These are phyloP conservation scores for Cremastobaeus sp. DNA, from an alignment of 2,888 invertebrate species.

Conservation along the genomic window DNA sequence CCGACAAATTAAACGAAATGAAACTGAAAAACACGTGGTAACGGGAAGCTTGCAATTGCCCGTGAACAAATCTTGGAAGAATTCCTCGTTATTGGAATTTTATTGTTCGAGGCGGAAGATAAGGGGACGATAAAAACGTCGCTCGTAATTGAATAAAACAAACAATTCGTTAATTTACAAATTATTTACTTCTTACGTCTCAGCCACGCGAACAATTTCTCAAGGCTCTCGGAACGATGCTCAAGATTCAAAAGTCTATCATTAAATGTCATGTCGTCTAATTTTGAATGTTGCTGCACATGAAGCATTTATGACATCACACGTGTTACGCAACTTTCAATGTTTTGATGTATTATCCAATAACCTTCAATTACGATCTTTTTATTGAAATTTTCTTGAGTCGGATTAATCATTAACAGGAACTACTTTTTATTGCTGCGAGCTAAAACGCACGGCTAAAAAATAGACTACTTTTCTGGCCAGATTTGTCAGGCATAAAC, in stretches of 20 bases:
- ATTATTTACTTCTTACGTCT: slow-evolving; percentile 11
- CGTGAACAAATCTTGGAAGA: too few relatives aligned
- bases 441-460: too few relatives aligned
- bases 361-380: background rate
- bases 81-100: too few relatives aligned
- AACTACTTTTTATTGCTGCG: too few relatives aligned
- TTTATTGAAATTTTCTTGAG: too few relatives aligned
- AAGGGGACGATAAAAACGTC: background rate
- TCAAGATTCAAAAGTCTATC: slow-evolving; percentile 20
- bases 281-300: slow-evolving; percentile 34
- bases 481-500: too few relatives aligned
- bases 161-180: slow-evolving; percentile 13
- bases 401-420: too few relatives aligned
- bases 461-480: too few relatives aligned
- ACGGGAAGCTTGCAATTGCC: too few relatives aligned
- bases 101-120: background rate
- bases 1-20: background rate
- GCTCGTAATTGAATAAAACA: background rate
- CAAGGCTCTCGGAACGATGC: slow-evolving; percentile 16
- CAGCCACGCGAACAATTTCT: slow-evolving; percentile 10
- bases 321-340: slow-evolving; percentile 33
- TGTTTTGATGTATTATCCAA: too few relatives aligned
- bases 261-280: slow-evolving; percentile 33
- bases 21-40: background rate
- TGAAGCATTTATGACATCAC: slow-evolving; percentile 30